These are phyloP conservation scores for Micromesistius poutassou DNA, from an alignment of 2,797 vertebrate genomes.

Conservation along the genomic window DNA sequence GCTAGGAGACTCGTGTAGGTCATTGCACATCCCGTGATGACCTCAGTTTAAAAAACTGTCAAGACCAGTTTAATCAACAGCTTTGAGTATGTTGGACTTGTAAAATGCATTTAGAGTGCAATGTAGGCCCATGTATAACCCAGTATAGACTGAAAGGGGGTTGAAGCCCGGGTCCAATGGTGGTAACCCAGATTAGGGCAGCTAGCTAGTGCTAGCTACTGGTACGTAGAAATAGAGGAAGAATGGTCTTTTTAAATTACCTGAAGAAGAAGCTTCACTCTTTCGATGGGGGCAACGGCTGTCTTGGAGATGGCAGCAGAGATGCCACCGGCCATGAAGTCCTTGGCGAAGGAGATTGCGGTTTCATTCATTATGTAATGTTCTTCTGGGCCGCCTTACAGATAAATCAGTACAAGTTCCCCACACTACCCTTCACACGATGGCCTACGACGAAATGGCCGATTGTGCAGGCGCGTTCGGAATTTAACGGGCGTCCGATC, in stretches of 20 bases:
- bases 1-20: slow-evolving; percentile 66
- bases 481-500: slow-evolving; percentile 53
- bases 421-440: slow-evolving; percentile 44
- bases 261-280: slow-evolving; percentile 77
- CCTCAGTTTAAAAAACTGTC: slow-evolving; percentile 34
- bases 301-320: slow-evolving; percentile 75
- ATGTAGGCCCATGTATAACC: not conserved
- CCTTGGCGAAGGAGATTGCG: slow-evolving; percentile 70
- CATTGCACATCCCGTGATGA: slow-evolving; percentile 55
- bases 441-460: slow-evolving; percentile 73
- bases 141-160: not conserved
- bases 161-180: not conserved
- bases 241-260: slow-evolving; percentile 38
- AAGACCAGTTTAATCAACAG: not conserved
- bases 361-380: slow-evolving; percentile 63
- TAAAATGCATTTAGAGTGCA: too few species aligned
- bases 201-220: slow-evolving; percentile 44
- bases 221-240: slow-evolving; percentile 16
- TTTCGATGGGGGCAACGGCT: slow-evolving; percentile 74
- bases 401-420: slow-evolving; percentile 40
- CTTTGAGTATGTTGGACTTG: not conserved
- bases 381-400: slow-evolving; percentile 40
- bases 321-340: slow-evolving; percentile 74
- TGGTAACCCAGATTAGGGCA: not conserved
- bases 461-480: slow-evolving; percentile 44